A percentile compares a stretch with the other conserved stretches of the same genome.
These are phyloP conservation scores for Drosophila hydei DNA, from an alignment of 1,140 invertebrate genomes.

Conservation along the genomic window DNA sequence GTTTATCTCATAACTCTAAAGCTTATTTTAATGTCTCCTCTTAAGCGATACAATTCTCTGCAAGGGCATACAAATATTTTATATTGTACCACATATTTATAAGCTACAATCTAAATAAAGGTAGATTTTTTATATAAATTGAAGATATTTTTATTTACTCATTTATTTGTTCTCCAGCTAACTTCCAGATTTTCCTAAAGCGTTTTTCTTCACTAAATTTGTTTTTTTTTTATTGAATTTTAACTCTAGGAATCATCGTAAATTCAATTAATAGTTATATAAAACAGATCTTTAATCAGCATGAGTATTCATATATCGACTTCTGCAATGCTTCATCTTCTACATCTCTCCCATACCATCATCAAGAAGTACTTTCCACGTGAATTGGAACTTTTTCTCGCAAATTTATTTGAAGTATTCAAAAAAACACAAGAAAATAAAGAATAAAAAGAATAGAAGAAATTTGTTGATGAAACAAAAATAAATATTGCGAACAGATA, in stretches of 20 bases:
- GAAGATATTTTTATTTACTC: no score
- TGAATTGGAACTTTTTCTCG: conserved; percentile 41
- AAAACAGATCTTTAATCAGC: no score
- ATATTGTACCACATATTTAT: not conserved
- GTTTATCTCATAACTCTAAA: no score
- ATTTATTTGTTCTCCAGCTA: no score
- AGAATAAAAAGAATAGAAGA: conserved; percentile 26
- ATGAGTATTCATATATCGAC: no score
- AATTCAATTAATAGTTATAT: no score
- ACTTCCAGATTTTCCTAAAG: no score
- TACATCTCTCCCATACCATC: not conserved
- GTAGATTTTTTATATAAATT: conserved; percentile 1
- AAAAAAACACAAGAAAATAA: conserved; percentile 11
- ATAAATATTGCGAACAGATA: conserved; percentile 49
- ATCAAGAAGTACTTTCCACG: not conserved
- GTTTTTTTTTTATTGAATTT: no score
- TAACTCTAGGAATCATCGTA: no score
- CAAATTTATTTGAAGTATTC: conserved; percentile 46
- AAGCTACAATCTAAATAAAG: not conserved
- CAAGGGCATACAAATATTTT: not conserved
- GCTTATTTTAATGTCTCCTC: no score
- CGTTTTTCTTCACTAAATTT: no score
- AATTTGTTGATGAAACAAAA: conserved; percentile 54
- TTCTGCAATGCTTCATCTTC: no score
- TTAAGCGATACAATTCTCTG: not conserved